Percentiles rank a stretch among this genome's conserved stretches.
Conservation (phyloP, 1,140 invertebrate species). For the Leptinotarsa lineolata region DNA sequence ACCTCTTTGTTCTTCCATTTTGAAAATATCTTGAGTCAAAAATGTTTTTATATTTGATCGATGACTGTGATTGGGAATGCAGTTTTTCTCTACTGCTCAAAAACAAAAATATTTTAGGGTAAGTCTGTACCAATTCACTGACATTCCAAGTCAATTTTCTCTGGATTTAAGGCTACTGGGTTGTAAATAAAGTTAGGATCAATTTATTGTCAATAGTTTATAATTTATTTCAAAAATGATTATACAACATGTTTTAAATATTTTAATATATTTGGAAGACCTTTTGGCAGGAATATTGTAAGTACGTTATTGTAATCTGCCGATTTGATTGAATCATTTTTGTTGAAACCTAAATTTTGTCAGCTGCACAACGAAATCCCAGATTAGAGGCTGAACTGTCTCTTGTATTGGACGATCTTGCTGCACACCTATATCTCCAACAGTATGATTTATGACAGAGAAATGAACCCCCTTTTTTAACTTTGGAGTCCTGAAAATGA, state of each 20-base stretch:
- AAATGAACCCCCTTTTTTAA: conserved; percentile 96
- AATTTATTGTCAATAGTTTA: conserved; percentile 12
- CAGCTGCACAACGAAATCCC: conserved; percentile 86
- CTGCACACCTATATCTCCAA: conserved; percentile 91
- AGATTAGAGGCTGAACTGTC: conserved; percentile 93
- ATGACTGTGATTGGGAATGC: too few species aligned
- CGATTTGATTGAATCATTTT: conserved; percentile 24
- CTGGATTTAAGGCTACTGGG: background rate
- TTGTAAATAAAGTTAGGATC: background rate
- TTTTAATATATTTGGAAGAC: conserved; percentile 44
- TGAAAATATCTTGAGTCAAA: too few species aligned
- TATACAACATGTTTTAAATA: conserved; percentile 10
- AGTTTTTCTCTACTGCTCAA: too few species aligned
- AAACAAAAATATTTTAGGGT: too few species aligned
- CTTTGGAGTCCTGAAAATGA: conserved; percentile 67
- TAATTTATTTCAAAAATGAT: conserved; percentile 11
- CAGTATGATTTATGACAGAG: conserved; percentile 91
- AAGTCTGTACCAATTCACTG: background rate
- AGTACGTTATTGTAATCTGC: conserved; percentile 39
- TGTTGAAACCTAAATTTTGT: background rate
- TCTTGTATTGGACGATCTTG: conserved; percentile 90
- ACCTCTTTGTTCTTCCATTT: too few species aligned
- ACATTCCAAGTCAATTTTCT: conserved; percentile 10
- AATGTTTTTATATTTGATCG: too few species aligned
- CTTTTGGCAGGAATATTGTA: conserved; percentile 45